Evolutionary conservation across 2,888 invertebrate species (phyloP).

Genomic region (Eudasyphora cyanicolor): DNA sequence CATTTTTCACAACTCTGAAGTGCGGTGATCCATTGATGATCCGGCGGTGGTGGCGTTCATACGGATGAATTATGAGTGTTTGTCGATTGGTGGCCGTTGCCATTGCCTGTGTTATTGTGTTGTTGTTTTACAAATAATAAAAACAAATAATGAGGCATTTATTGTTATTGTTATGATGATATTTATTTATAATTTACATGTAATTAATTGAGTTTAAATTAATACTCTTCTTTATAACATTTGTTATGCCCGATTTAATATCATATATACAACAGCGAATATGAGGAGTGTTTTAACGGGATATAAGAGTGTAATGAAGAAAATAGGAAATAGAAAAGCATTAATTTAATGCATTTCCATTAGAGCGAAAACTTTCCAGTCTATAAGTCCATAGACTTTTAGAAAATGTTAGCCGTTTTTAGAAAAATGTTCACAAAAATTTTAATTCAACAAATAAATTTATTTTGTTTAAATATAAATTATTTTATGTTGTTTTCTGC

Average conservation of each 20-base stretch:
- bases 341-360: no score
- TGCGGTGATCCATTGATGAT: background rate
- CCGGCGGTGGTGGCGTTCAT: background rate
- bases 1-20: conserved; percentile 31
- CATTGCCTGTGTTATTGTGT: no score
- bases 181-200: conserved; percentile 63
- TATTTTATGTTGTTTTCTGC: no score
- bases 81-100: background rate
- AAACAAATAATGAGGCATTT: conserved; percentile 61
- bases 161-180: conserved; percentile 40
- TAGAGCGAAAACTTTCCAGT: no score
- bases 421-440: no score
- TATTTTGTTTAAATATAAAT: no score
- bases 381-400: no score
- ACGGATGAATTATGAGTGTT: conserved; percentile 20
- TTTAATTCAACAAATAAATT: no score
- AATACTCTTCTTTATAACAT: conserved; percentile 60
- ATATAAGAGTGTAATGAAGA: no score
- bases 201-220: conserved; percentile 65
- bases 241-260: conserved; percentile 60
- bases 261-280: conserved; percentile 14
- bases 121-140: conserved; percentile 62
- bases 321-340: no score
- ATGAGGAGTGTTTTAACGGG: background rate
- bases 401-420: no score